These are phyloP conservation scores for Eulemur rubriventer DNA, from an alignment of 2,797 vertebrate genomes.

Conservation along the genomic window DNA sequence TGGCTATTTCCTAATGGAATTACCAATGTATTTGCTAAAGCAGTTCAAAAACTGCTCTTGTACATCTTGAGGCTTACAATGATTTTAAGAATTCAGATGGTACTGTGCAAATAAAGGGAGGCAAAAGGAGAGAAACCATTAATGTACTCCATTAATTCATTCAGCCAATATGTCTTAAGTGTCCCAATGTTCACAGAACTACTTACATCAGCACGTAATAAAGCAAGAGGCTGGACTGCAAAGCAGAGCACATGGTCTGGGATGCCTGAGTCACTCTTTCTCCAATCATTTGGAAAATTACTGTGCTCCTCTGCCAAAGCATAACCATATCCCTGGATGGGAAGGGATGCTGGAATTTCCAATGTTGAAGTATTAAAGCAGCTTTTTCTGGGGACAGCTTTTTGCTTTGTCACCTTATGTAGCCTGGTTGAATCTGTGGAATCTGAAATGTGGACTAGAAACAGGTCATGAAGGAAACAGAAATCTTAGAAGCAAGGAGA, in stretches of 20 bases:
- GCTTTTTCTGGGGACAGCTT: not conserved
- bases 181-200: not conserved
- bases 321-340: not conserved
- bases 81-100: constrained; percentile 14
- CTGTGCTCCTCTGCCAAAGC: not conserved
- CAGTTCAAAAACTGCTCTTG: not conserved
- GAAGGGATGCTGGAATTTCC: not conserved
- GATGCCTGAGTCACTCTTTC: not conserved
- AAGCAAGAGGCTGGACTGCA: not conserved
- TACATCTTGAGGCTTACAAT: constrained; percentile 7
- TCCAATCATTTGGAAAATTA: constrained; percentile 19
- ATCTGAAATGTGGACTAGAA: not conserved
- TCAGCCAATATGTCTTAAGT: not conserved
- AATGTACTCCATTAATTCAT: not conserved
- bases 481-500: not conserved
- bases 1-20: not conserved
- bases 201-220: not conserved
- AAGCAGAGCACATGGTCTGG: not conserved
- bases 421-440: not conserved
- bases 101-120: not conserved
- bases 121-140: not conserved
- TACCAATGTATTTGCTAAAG: not conserved
- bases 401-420: not conserved
- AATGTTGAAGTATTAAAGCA: not conserved
- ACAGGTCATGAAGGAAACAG: not conserved